Base-by-base conservation (phyloP, 2,888 invertebrate genomes). In the Callosobruchus maculatus region DNA sequence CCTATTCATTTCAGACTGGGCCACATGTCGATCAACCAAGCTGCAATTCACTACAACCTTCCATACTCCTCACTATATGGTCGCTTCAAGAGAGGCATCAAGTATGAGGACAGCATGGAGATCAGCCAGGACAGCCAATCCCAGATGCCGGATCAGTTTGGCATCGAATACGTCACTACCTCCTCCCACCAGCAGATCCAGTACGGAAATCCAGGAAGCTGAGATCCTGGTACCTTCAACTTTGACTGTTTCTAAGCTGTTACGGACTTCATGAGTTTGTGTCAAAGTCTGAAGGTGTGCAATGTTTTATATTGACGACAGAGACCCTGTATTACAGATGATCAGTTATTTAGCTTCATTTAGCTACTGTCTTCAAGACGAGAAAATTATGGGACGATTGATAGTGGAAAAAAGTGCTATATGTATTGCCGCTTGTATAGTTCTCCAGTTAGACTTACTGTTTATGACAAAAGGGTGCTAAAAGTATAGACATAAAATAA, bases 21-120 rank as follows among this genome's bases (percentile, higher is more conserved):
- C 30, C 95, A 96, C 85, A 96, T 96, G 96, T 95, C 95, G 77
- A 96, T 96, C 83, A 96, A 96, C 87, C 96, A 96, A 88, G 96
- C 96, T 72, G 96, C 96, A 72, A 96, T 96, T 81, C 96, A 96
- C 85, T 96, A 93, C 87, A 96, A 96, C 87, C 88, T 96, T 83
- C 96, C 96, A 67, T 96, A 96, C 85, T 96, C 96, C 20, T 96
- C 96, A 3, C 88, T 96, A 30, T 96, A 96, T 84, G 96, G 96
- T 0, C 91, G 96, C 74, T 96, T 96, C 86, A 96, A 96, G 86
- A 90, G 96, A 72, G 95, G 94, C 84, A 85, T 86, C 71, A 95
- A 95, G 86, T 95, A 94, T 85, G 94, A 94, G 77, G 91, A 89
- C 75, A 82, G 83, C 73, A 83, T 86, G 70, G 87, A 87, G 73